phyloP scores from a whole-genome alignment of 2,113 vertebrate genomes.

The Collichthys lucidus region DNA sequence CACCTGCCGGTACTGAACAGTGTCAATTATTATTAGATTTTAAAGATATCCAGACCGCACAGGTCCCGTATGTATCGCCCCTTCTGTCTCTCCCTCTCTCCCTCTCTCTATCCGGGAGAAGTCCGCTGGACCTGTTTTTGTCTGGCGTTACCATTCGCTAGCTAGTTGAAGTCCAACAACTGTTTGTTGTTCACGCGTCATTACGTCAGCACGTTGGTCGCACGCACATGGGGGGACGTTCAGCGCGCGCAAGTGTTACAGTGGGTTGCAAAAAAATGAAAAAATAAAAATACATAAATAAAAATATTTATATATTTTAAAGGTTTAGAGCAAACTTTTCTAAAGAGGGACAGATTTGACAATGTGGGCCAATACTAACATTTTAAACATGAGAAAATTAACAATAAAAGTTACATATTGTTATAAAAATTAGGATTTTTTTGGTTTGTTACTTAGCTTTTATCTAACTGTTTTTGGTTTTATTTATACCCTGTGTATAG shows the following conservation, averaged over 20 bases:
- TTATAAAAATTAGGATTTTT: no score
- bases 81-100: no score
- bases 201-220: slow-evolving; percentile 78
- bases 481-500: no score
- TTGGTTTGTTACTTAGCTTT: no score
- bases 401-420: no score
- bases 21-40: not conserved
- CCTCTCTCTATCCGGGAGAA: slow-evolving; percentile 23
- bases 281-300: not conserved
- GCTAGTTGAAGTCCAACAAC: slow-evolving; percentile 82
- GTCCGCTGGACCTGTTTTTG: slow-evolving; percentile 54
- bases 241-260: slow-evolving; percentile 52
- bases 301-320: not conserved
- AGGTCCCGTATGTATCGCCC: not conserved
- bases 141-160: slow-evolving; percentile 69
- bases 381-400: no score
- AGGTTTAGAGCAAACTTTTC: not conserved
- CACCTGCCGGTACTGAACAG: not conserved
- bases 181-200: slow-evolving; percentile 85
- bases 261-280: slow-evolving; percentile 20
- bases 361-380: no score
- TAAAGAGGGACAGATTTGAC: no score
- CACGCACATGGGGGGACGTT: slow-evolving; percentile 40
- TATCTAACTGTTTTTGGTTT: no score
- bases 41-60: slow-evolving; percentile 3